Conservation (phyloP, 2,888 invertebrate genomes). For the Branchipolynoe longqiensis region DNA sequence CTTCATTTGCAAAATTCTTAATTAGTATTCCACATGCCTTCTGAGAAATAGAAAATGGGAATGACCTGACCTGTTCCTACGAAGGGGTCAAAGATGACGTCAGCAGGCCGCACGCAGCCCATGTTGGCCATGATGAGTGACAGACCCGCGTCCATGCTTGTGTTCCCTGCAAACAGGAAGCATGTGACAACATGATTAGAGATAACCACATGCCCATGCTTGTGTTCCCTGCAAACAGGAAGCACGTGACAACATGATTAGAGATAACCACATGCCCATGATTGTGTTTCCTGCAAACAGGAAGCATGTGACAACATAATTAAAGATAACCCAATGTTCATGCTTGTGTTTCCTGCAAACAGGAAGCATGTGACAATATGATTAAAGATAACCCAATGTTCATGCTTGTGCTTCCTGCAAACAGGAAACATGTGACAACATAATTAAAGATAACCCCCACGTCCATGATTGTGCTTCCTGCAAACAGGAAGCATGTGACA, state of each 20-base stretch:
- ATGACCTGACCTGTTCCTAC: constrained; percentile 89
- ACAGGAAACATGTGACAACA: too few relatives aligned
- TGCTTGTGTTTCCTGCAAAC: constrained; percentile 91
- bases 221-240: constrained; percentile 88
- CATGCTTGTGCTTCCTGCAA: too few relatives aligned
- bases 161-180: constrained; percentile 87
- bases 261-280: constrained; percentile 97
- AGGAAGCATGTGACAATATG: too few relatives aligned
- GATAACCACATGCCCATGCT: constrained; percentile 98
- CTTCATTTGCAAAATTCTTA: too few relatives aligned
- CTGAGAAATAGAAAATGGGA: too few relatives aligned
- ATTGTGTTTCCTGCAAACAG: constrained; percentile 90
- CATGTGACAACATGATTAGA: constrained; percentile 95
- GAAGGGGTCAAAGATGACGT: constrained; percentile 95
- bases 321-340: constrained; percentile 97
- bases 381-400: too few relatives aligned
- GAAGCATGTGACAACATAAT: too few relatives aligned
- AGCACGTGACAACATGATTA: too few relatives aligned
- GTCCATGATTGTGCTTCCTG: too few relatives aligned
- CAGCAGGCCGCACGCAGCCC: constrained; percentile 87
- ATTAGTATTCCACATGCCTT: too few relatives aligned
- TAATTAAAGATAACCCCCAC: too few relatives aligned
- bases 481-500: too few relatives aligned
- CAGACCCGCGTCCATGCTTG: constrained; percentile 98
- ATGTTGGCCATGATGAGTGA: constrained; percentile 98